phyloP scores from a whole-genome alignment of 2,113 vertebrate genomes.

The Pachypanchax playfairii region DNA sequence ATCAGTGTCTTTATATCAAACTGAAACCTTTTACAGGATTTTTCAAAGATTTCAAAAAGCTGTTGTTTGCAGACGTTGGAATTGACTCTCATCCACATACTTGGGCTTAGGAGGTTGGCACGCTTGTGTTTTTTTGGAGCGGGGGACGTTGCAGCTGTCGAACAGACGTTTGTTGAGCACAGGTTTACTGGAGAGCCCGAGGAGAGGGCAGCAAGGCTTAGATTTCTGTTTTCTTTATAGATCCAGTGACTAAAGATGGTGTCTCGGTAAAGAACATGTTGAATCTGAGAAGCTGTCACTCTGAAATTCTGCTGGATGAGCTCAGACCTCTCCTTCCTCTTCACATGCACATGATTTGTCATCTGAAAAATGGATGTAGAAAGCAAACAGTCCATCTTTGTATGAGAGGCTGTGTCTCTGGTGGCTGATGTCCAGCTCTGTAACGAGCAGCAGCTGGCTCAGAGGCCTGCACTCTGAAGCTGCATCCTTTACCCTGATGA shows the following conservation, averaged over 20 bases:
- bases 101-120: conserved; percentile 63
- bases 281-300: conserved; percentile 34
- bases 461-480: conserved; percentile 64
- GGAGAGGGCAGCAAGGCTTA: conserved; percentile 51
- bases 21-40: background rate
- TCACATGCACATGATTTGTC: conserved; percentile 55
- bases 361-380: conserved; percentile 72
- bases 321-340: conserved; percentile 5
- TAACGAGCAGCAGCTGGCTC: conserved; percentile 77
- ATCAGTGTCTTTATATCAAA: conserved; percentile 30
- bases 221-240: conserved; percentile 75
- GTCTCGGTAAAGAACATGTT: conserved; percentile 34
- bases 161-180: conserved; percentile 60
- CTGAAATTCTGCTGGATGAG: conserved; percentile 11
- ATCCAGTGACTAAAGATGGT: conserved; percentile 66
- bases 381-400: conserved; percentile 73
- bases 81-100: conserved; percentile 58
- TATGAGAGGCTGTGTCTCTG: conserved; percentile 46
- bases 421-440: conserved; percentile 67
- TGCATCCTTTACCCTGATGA: conserved; percentile 67
- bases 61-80: conserved; percentile 61
- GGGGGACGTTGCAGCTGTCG: conserved; percentile 67
- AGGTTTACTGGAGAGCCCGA: conserved; percentile 53
- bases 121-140: conserved; percentile 53
- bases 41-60: conserved; percentile 37